Evolutionary conservation across 2,888 invertebrate species (phyloP).

Genomic region (Sesia bembeciformis): DNA sequence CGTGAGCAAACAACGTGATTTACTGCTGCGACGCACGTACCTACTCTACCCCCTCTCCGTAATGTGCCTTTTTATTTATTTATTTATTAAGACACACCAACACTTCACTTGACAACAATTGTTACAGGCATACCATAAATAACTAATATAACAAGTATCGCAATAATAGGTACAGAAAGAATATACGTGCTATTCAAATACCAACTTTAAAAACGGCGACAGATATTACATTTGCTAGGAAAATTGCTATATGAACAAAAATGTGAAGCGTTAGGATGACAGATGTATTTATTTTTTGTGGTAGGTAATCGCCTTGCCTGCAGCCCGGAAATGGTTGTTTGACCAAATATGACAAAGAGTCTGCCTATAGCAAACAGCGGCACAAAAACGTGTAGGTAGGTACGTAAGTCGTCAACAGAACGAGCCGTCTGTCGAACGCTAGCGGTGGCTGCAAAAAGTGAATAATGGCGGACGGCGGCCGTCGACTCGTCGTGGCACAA

Average conservation of each 20-base stretch:
- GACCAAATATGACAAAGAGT: slow-evolving; percentile 50
- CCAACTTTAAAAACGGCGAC: slow-evolving; percentile 3
- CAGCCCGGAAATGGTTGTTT: slow-evolving; percentile 36
- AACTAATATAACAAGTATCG: slow-evolving; percentile 4
- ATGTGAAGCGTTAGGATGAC: background rate
- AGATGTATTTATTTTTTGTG: background rate
- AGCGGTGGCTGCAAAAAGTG: slow-evolving; percentile 45
- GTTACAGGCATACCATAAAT: slow-evolving; percentile 4
- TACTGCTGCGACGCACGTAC: slow-evolving; percentile 13
- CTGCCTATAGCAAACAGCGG: slow-evolving; percentile 33
- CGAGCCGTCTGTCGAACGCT: slow-evolving; percentile 32
- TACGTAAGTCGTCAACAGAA: slow-evolving; percentile 25
- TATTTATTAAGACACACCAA: no score
- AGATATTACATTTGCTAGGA: background rate
- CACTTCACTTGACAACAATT: background rate
- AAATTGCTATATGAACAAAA: background rate
- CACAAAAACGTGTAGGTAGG: slow-evolving; percentile 38
- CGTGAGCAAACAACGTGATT: slow-evolving; percentile 26
- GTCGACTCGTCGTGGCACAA: slow-evolving; percentile 38
- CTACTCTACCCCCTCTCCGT: slow-evolving; percentile 4
- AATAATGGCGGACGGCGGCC: slow-evolving; percentile 42
- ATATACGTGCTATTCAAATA: slow-evolving; percentile 10
- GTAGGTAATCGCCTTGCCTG: background rate
- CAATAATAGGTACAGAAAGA: slow-evolving; percentile 11
- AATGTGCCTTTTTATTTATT: no score